Evolutionary conservation across 1,140 invertebrate genomes (phyloP).

Genomic region (Daktulosphaira vitifoliae): DNA sequence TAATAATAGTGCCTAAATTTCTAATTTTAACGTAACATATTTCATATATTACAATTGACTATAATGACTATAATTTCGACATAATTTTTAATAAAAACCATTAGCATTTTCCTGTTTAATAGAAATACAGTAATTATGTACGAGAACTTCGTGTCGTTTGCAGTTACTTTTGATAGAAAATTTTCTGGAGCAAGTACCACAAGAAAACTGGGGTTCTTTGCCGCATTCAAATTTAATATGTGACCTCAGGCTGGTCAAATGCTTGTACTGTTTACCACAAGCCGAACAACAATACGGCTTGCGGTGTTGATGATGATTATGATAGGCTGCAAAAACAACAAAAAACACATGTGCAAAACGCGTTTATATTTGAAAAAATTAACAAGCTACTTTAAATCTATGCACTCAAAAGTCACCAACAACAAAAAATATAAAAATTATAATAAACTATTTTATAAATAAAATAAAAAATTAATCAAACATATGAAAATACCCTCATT

Average conservation of each 20-base stretch:
- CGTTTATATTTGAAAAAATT: no score
- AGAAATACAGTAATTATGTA: constrained; percentile 19
- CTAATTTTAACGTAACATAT: no score
- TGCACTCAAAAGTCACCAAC: no score
- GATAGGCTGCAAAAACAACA: constrained; percentile 37
- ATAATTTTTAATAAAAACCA: no score
- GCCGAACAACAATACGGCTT: constrained; percentile 33
- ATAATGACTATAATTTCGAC: no score
- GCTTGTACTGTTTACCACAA: constrained; percentile 35
- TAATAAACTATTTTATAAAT: no score
- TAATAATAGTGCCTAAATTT: no score
- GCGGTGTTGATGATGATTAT: constrained; percentile 48
- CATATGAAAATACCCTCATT: no score
- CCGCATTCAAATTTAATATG: constrained; percentile 42
- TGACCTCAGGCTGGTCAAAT: constrained; percentile 43
- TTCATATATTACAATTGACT: no score
- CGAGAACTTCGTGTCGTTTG: constrained; percentile 20
- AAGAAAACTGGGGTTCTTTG: constrained; percentile 43
- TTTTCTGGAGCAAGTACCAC: constrained; percentile 37
- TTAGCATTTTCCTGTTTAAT: neutral
- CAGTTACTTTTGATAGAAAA: constrained; percentile 41
- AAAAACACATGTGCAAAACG: constrained; percentile 24
- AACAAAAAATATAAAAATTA: no score
- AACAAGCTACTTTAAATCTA: no score
- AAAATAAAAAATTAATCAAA: no score